Percentiles rank a stretch among this genome's conserved stretches.
These are phyloP conservation scores for Rhagoletis zephyria DNA, from an alignment of 1,140 invertebrate genomes.

Conservation along the genomic window DNA sequence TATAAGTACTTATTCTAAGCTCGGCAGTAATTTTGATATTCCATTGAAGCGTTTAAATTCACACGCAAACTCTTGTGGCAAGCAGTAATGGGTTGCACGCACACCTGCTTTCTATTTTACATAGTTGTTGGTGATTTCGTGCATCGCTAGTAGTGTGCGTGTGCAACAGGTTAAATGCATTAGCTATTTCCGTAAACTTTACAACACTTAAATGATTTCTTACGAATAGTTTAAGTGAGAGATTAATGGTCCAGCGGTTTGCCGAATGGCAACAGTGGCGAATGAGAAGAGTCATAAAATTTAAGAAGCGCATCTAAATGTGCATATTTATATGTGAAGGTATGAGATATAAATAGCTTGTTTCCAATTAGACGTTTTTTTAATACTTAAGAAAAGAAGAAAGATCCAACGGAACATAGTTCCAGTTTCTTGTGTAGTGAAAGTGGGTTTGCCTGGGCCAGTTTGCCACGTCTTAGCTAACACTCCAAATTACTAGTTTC, in stretches of 20 bases:
- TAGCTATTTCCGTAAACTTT: constrained; percentile 40
- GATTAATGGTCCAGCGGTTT: not conserved
- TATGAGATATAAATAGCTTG: too few species aligned
- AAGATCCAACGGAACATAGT: too few species aligned
- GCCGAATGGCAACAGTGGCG: not conserved
- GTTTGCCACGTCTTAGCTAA: too few species aligned
- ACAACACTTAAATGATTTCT: constrained; percentile 22
- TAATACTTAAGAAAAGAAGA: too few species aligned
- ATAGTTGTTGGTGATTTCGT: not conserved
- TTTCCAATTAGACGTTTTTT: too few species aligned
- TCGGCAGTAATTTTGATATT: not conserved
- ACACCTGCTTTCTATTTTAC: not conserved
- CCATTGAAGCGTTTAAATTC: constrained; percentile 46
- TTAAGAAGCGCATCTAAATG: not conserved
- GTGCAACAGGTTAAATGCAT: constrained; percentile 40
- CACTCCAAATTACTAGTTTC: too few species aligned
- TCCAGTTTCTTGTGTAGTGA: too few species aligned
- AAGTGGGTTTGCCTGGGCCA: too few species aligned
- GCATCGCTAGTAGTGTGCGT: not conserved
- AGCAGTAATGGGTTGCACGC: not conserved
- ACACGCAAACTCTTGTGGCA: constrained; percentile 7
- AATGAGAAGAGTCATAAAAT: not conserved
- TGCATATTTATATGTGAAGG: not conserved
- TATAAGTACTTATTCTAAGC: not conserved
- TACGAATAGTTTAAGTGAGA: constrained; percentile 35